phyloP scores from a whole-genome alignment of 2,797 vertebrate species.

The Cheirogaleus major region DNA sequence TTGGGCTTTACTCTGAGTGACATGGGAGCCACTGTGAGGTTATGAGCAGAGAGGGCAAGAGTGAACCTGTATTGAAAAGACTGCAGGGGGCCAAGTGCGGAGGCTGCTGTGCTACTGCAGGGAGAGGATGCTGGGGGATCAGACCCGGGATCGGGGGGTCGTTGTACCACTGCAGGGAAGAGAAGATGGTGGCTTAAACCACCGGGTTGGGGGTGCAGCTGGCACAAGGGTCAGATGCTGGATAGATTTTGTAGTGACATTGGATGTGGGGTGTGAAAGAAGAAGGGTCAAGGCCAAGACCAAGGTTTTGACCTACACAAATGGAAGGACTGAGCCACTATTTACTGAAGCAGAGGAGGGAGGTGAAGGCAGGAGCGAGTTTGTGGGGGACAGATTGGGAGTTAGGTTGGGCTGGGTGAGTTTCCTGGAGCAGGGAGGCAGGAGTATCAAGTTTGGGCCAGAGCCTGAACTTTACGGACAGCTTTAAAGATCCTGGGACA shows the following conservation, averaged over 20 bases:
- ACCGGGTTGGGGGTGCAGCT: neutral
- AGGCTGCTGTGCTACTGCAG: neutral
- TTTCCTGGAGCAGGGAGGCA: accelerated
- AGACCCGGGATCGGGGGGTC: neutral
- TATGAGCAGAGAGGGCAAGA: too few relatives aligned
- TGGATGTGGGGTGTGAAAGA: neutral
- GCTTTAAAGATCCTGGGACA: neutral
- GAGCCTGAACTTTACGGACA: neutral
- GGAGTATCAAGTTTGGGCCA: neutral
- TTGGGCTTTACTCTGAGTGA: neutral
- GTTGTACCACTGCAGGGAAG: neutral
- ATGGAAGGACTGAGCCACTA: too few relatives aligned
- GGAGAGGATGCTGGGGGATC: neutral
- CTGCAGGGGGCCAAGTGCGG: neutral
- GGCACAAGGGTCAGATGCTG: neutral
- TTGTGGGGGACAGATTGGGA: neutral
- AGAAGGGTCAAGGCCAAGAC: neutral
- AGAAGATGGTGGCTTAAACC: neutral
- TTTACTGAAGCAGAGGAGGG: neutral
- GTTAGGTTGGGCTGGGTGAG: too few relatives aligned
- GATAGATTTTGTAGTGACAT: neutral
- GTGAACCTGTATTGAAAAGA: neutral
- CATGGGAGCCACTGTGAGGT: neutral
- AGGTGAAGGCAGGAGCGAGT: neutral
- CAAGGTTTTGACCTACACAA: neutral